Evolutionary conservation across 2,797 vertebrate species (phyloP), one percentile per base, ranked within the genome.

Genomic region (Gymnocypris eckloni): DNA sequence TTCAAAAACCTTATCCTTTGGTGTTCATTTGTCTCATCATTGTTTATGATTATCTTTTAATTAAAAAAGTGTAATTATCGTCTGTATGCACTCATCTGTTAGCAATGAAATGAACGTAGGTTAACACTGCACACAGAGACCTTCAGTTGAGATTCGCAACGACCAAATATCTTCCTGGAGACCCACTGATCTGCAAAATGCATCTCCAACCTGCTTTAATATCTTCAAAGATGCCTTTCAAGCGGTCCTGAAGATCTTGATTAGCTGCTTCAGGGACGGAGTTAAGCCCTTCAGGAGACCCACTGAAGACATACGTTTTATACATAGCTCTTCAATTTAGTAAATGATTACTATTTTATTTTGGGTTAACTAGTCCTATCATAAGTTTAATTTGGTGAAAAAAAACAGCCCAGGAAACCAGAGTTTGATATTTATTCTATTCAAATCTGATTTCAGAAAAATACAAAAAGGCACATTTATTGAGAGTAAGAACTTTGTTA

Each of bases 341-440:
- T 59, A 16, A 76, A 76, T 2, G 0, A 45, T 43, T 2, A 28
- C 2, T 0, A 6, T 41, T 28, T 15, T 22, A 73, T 33, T 37
- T 48, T 22, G 5, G 5, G n/a, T 20, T 9, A 72, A 18, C 22
- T 45, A 10, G 52, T 41, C 7, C 7, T 6, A 43, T 28, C 16
- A 9, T 43, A 4, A 0, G 16, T 10, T 75, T 33, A 50, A 18
- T 37, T 61, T 16, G 2, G 1, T 45, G 41, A 28, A 71, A 10
- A 79, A 82, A 52, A 43, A 43, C 2, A n/a, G 25, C 50, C 18
- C 33, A 78, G 39, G 28, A 56, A 86, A 89, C 73, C 86, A 82
- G 86, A 50, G 85, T 92, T 93, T 91, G 69, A 88, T 88, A 95
- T 96, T 96, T 96, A 96, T 96, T 96, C 92, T 94, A 94, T 95